Conservation (phyloP, 1,140 invertebrate species). For the Drosophila asahinai region DNA sequence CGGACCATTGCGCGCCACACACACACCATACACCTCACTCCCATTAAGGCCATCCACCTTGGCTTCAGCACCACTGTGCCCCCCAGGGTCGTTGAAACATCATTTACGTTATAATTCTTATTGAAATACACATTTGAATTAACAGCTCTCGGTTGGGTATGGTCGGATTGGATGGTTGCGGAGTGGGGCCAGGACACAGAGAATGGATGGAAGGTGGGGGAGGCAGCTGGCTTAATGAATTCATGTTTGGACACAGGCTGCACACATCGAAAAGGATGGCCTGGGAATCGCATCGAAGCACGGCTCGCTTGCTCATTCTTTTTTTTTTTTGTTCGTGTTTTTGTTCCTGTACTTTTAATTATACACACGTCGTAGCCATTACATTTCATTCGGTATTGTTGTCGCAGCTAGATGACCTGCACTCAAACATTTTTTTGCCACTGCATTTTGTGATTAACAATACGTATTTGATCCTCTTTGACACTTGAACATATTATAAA, state of each 20-base stretch:
- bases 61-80: constrained; percentile 18
- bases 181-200: constrained; percentile 13
- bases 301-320: constrained; percentile 19
- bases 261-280: constrained; percentile 34
- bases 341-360: constrained; percentile 67
- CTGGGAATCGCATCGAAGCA: constrained; percentile 17
- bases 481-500: no score
- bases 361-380: constrained; percentile 80
- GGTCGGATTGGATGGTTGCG: background rate
- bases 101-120: constrained; percentile 78
- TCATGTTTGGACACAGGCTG: constrained; percentile 64
- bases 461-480: no score
- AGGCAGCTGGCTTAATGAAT: constrained; percentile 71
- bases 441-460: no score
- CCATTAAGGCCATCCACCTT: constrained; percentile 9
- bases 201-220: constrained; percentile 8
- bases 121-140: constrained; percentile 70
- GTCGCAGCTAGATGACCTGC: constrained; percentile 33
- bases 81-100: constrained; percentile 49
- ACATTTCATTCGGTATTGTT: constrained; percentile 77
- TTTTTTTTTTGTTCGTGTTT: constrained; percentile 1
- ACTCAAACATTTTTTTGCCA: background rate
- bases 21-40: constrained; percentile 9
- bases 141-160: constrained; percentile 34
- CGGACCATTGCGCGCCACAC: constrained; percentile 44